phyloP scores from a whole-genome alignment of 2,113 vertebrate species.

The Lontra canadensis region DNA sequence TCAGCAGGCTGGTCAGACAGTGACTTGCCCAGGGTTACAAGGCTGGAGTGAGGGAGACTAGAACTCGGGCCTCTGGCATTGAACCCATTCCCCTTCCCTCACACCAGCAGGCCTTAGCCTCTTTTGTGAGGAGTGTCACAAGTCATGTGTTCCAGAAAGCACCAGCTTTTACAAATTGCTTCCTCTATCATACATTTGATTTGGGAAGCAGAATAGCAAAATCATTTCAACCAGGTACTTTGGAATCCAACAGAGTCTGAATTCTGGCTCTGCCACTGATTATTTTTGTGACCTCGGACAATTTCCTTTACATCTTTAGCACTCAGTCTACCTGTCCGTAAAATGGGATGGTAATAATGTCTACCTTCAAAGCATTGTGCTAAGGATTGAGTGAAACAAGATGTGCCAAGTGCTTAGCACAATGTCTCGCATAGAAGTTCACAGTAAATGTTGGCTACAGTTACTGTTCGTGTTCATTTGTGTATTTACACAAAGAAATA shows the following conservation, averaged over 20 bases:
- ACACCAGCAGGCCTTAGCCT: neutral
- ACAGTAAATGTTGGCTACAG: neutral
- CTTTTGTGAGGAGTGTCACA: neutral
- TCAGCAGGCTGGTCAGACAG: neutral
- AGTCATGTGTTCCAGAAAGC: slow-evolving; percentile 11
- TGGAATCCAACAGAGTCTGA: neutral
- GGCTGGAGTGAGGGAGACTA: neutral
- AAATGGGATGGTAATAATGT: neutral
- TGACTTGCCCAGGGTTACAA: neutral
- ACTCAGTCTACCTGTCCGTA: neutral
- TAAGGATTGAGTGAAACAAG: neutral
- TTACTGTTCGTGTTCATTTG: neutral
- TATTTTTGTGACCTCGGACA: neutral
- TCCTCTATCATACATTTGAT: neutral
- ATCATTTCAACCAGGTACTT: neutral
- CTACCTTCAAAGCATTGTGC: neutral
- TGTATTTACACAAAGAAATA: neutral
- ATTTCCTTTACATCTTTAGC: neutral
- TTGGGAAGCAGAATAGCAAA: neutral
- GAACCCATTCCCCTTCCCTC: neutral
- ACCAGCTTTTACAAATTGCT: neutral
- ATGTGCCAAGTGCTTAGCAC: neutral
- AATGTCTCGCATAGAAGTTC: neutral
- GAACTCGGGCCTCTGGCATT: neutral
- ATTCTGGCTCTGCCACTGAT: neutral